A percentile compares a stretch with the other conserved stretches of the same genome.
These are phyloP conservation scores for Neocrepidodera transversa DNA, from an alignment of 2,888 invertebrate species.

Conservation along the genomic window DNA sequence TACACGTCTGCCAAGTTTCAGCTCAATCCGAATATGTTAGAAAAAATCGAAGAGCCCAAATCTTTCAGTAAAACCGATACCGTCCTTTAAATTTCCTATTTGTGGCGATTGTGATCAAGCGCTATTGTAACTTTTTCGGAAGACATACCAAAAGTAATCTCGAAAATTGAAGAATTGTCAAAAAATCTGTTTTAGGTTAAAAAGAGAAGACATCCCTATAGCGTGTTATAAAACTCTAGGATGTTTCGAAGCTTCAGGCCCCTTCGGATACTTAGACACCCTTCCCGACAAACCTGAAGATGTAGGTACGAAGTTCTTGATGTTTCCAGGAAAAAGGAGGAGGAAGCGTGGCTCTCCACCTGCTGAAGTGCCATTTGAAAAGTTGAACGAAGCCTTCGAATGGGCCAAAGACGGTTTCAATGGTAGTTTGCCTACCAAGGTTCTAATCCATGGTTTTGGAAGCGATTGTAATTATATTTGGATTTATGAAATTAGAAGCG, in stretches of 20 bases:
- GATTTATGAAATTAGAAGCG: slow-evolving; percentile 93
- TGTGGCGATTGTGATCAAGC: too few relatives aligned
- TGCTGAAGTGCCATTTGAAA: slow-evolving; percentile 75
- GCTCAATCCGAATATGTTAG: too few relatives aligned
- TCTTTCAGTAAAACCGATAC: too few relatives aligned
- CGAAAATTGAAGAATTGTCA: too few relatives aligned
- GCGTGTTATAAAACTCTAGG: slow-evolving; percentile 91
- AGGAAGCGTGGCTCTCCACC: slow-evolving; percentile 64
- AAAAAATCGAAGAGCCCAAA: too few relatives aligned
- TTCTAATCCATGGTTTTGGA: slow-evolving; percentile 93
- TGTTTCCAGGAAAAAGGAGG: slow-evolving; percentile 71
- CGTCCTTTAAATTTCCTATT: too few relatives aligned
- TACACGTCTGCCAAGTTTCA: too few relatives aligned
- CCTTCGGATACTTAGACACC: slow-evolving; percentile 89
- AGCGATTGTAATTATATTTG: slow-evolving; percentile 90
- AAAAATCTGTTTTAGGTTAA: slow-evolving; percentile 71
- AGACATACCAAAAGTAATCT: too few relatives aligned
- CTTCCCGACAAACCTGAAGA: slow-evolving; percentile 86
- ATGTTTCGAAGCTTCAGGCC: slow-evolving; percentile 87
- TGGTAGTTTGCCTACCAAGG: slow-evolving; percentile 71
- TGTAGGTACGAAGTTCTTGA: slow-evolving; percentile 82
- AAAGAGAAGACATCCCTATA: slow-evolving; percentile 76
- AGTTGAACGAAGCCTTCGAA: slow-evolving; percentile 73
- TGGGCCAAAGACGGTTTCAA: slow-evolving; percentile 73
- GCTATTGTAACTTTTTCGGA: too few relatives aligned